These are phyloP conservation scores for Drosophila sp. DNA, from an alignment of 1,140 invertebrate species.

Conservation along the genomic window DNA sequence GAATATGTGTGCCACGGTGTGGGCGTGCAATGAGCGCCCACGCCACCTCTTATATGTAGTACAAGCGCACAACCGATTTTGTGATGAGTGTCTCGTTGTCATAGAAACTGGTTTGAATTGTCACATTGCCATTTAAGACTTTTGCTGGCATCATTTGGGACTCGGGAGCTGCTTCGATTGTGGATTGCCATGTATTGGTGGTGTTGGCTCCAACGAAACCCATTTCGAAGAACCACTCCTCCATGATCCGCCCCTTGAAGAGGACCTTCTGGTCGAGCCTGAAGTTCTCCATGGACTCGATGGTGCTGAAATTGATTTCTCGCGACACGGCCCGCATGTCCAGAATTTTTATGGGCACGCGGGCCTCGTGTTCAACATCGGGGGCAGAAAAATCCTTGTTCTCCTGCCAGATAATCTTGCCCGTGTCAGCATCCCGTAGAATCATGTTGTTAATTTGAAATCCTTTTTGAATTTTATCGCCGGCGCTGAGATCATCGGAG, in stretches of 20 bases:
- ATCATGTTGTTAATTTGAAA: conserved; percentile 96
- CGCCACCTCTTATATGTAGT: conserved; percentile 90
- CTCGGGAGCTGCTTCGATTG: conserved; percentile 99
- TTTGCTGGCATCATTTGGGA: conserved; percentile 99
- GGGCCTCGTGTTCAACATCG: conserved; percentile 96
- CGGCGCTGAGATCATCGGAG: conserved; percentile 72
- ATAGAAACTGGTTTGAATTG: conserved; percentile 99
- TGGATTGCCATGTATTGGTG: conserved; percentile 99
- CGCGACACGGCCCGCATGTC: conserved; percentile 97
- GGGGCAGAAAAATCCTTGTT: conserved; percentile 97
- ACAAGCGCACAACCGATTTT: conserved; percentile 97
- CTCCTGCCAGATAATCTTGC: conserved; percentile 98
- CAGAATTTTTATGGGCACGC: conserved; percentile 97
- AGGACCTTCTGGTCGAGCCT: conserved; percentile 96
- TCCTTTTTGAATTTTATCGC: conserved; percentile 78
- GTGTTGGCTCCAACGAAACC: conserved; percentile 99
- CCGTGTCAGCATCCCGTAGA: conserved; percentile 96
- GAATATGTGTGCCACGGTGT: conserved; percentile 31
- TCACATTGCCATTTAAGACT: conserved; percentile 98
- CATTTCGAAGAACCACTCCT: conserved; percentile 99
- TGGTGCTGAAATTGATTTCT: conserved; percentile 99
- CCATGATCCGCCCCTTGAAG: conserved; percentile 92
- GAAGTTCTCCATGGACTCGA: conserved; percentile 98
- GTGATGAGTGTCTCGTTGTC: conserved; percentile 97
- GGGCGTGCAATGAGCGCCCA: conserved; percentile 25